Base-by-base conservation (phyloP, 2,888 invertebrate species). In the Chrysomela aeneicollis region DNA sequence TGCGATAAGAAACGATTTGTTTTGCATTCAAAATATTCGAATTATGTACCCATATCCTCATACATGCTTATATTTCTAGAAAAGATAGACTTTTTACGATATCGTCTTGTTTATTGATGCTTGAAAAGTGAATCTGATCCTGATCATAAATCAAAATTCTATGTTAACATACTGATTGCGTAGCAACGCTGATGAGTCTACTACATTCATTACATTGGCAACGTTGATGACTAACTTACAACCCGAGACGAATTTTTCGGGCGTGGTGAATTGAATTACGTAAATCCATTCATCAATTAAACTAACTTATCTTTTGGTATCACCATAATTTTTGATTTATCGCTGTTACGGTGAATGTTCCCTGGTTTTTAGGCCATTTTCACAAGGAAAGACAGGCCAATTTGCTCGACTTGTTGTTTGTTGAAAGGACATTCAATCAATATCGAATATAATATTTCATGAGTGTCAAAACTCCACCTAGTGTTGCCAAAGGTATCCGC, bases 181-280 rank as follows among this genome's bases (percentile, higher is more conserved):
- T 9, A 15, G 42, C 15, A 42, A 42, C 35, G 12, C 2, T 10
- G 12, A 35, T 12, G 35, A 35, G 9, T 35, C 6, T 35, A 35
- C 9, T 10, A 5, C 26, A 26, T 6, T 26, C 26, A 26, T 6
- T 35, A 9, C 32, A 10, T 35, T 35, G 32, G 32, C 15, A 42
- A 42, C 3, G 26, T 26, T 26, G 26, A 5, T 26, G 26, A 42
- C 42, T 42, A 12, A 42, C 12, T 10, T 35, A 35, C 42, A 10
- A 15, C 49, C 54, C 50, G 32, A 30, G 47, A 42, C 49, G 22
- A 57, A 26, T 21, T 62, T 57, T 57, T 50, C 19, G 51, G 62
- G 62, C 57, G 57, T 57, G 62, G 55, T 62, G 22, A 57, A 51
- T 62, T 57, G 47, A 61, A 61, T 61, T 62, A 4, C 42, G 8